These are phyloP conservation scores for Scelioninae gen. 2 DNA, from an alignment of 2,888 invertebrate genomes.

Conservation along the genomic window DNA sequence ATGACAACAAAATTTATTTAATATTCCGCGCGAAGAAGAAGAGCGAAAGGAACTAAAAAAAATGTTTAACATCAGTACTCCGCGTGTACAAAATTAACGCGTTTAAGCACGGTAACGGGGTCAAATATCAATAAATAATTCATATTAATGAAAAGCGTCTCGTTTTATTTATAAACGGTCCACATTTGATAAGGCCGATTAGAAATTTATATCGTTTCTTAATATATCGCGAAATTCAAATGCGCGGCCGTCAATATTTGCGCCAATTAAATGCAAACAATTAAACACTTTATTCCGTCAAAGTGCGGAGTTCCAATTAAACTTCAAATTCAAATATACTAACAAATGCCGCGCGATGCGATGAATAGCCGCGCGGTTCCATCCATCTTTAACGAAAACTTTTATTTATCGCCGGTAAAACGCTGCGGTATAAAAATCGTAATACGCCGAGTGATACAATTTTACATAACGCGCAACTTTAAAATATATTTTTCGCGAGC, in stretches of 20 bases:
- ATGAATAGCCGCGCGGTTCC: constrained; percentile 2
- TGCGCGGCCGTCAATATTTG: constrained; percentile 12
- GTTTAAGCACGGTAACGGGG: constrained; percentile 10
- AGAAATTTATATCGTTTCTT: constrained; percentile 3
- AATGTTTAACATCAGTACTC: background rate
- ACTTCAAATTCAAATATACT: constrained; percentile 18
- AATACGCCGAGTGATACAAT: constrained; percentile 24
- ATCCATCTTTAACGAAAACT: constrained; percentile 10
- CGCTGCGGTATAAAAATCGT: constrained; percentile 19
- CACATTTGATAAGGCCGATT: constrained; percentile 4
- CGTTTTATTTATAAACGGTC: constrained; percentile 21
- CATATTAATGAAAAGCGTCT: constrained; percentile 5
- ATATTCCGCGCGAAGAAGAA: background rate
- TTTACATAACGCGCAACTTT: constrained; percentile 24
- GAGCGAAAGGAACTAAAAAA: background rate
- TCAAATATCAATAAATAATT: constrained; percentile 36
- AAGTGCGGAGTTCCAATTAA: constrained; percentile 15
- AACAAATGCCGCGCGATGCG: background rate
- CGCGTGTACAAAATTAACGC: constrained; percentile 14
- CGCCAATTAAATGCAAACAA: constrained; percentile 17
- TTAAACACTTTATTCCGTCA: constrained; percentile 14
- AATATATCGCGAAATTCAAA: constrained; percentile 1
- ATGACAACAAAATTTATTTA: background rate
- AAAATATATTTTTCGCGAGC: constrained; percentile 24
- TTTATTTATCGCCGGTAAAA: constrained; percentile 27